Conservation (phyloP, 2,888 invertebrate genomes). For the Trichogramma evanescens region DNA sequence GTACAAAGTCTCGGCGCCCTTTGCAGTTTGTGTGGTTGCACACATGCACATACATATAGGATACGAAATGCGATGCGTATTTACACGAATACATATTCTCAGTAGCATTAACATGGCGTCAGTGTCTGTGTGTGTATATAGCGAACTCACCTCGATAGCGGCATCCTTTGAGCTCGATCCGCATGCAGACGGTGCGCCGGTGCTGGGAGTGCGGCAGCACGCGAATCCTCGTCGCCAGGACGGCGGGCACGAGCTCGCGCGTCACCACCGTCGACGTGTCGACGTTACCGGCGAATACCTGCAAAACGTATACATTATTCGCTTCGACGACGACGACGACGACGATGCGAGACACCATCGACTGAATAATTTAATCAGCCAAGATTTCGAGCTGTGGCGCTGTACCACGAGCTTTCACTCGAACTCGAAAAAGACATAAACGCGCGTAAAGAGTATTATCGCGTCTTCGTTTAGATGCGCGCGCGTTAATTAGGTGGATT, state of each 20-base stretch:
- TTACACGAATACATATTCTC: too few relatives aligned
- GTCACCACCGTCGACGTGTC: constrained; percentile 66
- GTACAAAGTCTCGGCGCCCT: too few relatives aligned
- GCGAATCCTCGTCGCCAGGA: constrained; percentile 65
- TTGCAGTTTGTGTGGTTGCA: too few relatives aligned
- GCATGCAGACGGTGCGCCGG: constrained; percentile 65
- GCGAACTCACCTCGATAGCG: constrained; percentile 27
- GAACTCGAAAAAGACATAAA: too few relatives aligned
- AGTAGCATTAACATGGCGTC: not conserved
- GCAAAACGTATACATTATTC: constrained; percentile 23
- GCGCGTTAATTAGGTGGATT: too few relatives aligned
- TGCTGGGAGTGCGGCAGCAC: constrained; percentile 67
- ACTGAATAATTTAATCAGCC: not conserved
- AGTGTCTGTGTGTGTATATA: constrained; percentile 25
- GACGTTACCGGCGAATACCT: constrained; percentile 68
- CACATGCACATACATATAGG: too few relatives aligned
- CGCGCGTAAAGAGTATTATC: too few relatives aligned
- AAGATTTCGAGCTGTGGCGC: too few relatives aligned
- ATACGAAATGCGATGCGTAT: too few relatives aligned
- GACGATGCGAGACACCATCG: not conserved
- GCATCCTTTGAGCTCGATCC: constrained; percentile 70
- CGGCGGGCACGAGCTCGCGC: constrained; percentile 61
- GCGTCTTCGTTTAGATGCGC: too few relatives aligned
- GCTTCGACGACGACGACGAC: too few relatives aligned
- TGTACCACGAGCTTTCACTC: too few relatives aligned